Evolutionary conservation across 2,113 vertebrate genomes (phyloP).

Genomic region (Dendropsophus ebraccatus): DNA sequence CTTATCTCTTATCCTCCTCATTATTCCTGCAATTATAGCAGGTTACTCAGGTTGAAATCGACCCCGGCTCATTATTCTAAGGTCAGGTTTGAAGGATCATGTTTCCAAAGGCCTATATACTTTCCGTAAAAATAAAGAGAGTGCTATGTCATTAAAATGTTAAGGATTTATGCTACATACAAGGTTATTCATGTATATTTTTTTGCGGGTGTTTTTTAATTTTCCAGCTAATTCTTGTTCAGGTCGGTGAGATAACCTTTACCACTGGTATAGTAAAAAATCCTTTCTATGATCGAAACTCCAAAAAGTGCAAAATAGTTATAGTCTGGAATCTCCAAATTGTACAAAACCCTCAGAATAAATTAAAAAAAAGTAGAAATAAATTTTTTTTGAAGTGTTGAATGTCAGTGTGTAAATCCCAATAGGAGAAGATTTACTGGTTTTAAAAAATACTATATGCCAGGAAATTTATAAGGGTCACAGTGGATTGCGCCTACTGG

Average conservation of each 20-base stretch:
- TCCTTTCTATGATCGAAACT: too few relatives aligned
- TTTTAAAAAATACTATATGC: too few relatives aligned
- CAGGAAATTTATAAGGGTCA: too few relatives aligned
- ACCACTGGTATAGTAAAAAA: neutral
- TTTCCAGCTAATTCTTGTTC: neutral
- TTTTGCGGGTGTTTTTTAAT: too few relatives aligned
- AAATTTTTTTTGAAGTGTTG: too few relatives aligned
- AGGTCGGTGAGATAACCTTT: neutral
- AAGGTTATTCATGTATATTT: neutral
- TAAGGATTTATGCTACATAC: constrained; percentile 3
- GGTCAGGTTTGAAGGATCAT: constrained; percentile 20
- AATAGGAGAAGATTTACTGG: too few relatives aligned
- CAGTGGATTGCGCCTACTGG: too few relatives aligned
- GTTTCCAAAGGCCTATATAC: neutral
- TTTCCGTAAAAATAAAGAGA: neutral
- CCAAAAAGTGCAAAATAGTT: neutral
- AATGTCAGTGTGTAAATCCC: too few relatives aligned
- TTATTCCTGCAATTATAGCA: constrained; percentile 42
- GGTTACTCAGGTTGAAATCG: constrained; percentile 35
- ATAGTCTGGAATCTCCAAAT: neutral
- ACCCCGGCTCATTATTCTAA: constrained; percentile 40
- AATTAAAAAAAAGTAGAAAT: too few relatives aligned
- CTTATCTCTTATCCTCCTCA: constrained; percentile 16
- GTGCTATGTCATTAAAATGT: constrained; percentile 24
- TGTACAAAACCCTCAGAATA: too few relatives aligned